Base-by-base conservation (phyloP, 2,113 vertebrate genomes). In the Nannospalax galili region DNA sequence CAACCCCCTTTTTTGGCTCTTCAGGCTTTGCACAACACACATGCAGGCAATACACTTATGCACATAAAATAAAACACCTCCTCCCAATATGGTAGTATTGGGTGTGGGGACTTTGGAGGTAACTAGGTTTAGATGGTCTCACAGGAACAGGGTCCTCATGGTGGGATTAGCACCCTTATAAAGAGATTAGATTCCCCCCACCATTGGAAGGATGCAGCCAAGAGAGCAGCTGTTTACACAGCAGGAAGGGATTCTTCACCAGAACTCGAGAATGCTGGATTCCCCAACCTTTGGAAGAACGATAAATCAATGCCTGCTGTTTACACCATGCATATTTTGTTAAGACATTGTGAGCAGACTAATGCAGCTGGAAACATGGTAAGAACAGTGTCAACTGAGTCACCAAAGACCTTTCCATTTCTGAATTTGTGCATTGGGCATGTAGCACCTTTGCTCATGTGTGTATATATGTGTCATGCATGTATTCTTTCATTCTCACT, bases 391-490 rank as follows among this genome's bases (percentile, higher is more conserved):
- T 30, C 52, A 42, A 56, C 69, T 26, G 7, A 72, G 45, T 77
- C 28, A 60, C 17, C 32, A 62, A 90, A 86, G 69, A 32, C 26
- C 72, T 69, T 79, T 35, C 35, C 1, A 30, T 16, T 62, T 93
- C 40, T 67, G 3, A 42, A 40, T 1, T 1, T 84, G 52, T n/a
- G 28, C 37, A 35, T 8, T 52, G 20, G 22, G 35, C n/a, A 24
- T 42, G 17, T 1, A 48, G 12, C 5, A 24, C 10, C 11, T 84
- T 5, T 58, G n/a, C 0, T 4, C 32, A 3, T 28, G 5, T 20
- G 12, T 45, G 28, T 1, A 0, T 70, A 11, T 32, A 19, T 30
- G 20, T 64, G 35, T 64, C 42, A 37, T 4, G 1, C 8, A 30
- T 19, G 37, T 56, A 7, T 1, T 65, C 64, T 65, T 11, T 65